Conservation (phyloP, 1,140 invertebrate genomes). For the Metopolophium dirhodum region DNA sequence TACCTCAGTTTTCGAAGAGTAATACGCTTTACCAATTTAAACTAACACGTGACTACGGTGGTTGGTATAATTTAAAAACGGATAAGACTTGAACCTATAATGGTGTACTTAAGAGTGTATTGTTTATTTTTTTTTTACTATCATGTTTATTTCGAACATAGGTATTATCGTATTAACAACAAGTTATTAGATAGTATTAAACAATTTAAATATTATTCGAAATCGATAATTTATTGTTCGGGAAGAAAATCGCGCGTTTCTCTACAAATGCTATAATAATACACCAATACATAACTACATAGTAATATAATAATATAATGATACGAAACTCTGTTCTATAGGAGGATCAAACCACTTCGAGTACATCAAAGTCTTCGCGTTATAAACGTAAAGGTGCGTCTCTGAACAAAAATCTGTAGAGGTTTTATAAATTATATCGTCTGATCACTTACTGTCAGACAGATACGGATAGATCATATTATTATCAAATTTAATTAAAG, state of each 20-base stretch:
- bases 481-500: slow-evolving; percentile 46
- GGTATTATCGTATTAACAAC: not conserved
- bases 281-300: not conserved
- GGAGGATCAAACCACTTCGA: not conserved
- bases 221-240: not conserved
- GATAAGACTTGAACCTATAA: too few relatives aligned
- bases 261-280: not conserved
- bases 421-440: not conserved
- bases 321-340: not conserved
- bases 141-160: too few relatives aligned
- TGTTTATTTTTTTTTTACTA: too few relatives aligned
- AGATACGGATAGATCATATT: not conserved
- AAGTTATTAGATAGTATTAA: not conserved
- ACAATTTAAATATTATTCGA: not conserved
- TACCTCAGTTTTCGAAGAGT: too few relatives aligned
- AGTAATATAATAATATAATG: not conserved
- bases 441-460: slow-evolving; percentile 31
- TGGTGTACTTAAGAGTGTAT: too few relatives aligned
- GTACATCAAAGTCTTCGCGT: not conserved
- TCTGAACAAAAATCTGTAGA: not conserved
- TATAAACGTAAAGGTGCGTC: not conserved
- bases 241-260: not conserved
- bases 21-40: too few relatives aligned
- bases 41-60: too few relatives aligned
- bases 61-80: too few relatives aligned